These are phyloP conservation scores for Capromys pilorides DNA, from an alignment of 2,797 vertebrate genomes.

Conservation along the genomic window DNA sequence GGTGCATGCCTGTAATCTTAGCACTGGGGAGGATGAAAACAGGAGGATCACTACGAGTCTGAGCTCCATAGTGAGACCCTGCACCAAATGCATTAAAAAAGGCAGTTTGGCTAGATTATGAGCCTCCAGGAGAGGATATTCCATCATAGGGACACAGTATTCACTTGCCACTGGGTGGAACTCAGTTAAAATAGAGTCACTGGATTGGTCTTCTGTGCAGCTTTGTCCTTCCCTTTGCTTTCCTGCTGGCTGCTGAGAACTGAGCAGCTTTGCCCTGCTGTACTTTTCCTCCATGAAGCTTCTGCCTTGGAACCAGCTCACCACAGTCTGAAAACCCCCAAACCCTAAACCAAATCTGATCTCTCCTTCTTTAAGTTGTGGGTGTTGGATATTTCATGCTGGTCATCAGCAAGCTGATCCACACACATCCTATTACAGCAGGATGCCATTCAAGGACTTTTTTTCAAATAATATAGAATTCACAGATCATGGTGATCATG, in stretches of 20 bases:
- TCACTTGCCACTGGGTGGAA: too few relatives aligned
- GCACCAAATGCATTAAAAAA: neutral
- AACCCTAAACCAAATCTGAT: neutral
- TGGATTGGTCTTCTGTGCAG: neutral
- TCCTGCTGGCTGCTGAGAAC: neutral
- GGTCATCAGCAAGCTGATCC: neutral
- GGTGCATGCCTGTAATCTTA: too few relatives aligned
- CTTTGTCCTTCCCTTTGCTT: neutral
- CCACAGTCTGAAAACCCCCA: neutral
- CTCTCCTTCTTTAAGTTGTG: neutral
- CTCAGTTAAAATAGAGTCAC: neutral
- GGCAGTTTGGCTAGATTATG: neutral
- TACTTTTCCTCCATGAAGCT: neutral
- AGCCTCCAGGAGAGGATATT: neutral
- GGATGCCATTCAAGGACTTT: neutral
- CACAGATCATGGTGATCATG: neutral
- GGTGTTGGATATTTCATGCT: neutral
- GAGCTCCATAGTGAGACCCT: too few relatives aligned
- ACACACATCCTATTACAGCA: neutral
- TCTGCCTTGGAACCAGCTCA: neutral
- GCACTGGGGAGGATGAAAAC: too few relatives aligned
- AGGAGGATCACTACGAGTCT: too few relatives aligned
- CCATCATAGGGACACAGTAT: neutral
- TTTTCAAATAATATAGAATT: neutral
- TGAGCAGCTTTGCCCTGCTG: neutral